These are phyloP conservation scores for Sitobion miscanthi DNA, from an alignment of 1,140 invertebrate species.

Conservation along the genomic window DNA sequence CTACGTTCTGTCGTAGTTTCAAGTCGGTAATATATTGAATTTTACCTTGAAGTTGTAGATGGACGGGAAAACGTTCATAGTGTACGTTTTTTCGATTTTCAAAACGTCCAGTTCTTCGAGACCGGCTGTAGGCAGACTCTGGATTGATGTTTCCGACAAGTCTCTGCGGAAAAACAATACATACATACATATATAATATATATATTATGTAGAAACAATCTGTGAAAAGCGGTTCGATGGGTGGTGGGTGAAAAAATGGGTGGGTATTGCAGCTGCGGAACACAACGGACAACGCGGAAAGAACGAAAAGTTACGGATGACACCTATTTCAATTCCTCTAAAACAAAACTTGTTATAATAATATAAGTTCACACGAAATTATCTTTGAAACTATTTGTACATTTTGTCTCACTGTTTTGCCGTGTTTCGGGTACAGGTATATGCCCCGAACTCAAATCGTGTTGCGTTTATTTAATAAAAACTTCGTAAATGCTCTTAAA, in stretches of 20 bases:
- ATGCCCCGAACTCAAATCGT: neutral
- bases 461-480: slow-evolving; percentile 37
- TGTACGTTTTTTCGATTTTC: slow-evolving; percentile 73
- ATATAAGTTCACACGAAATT: neutral
- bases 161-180: slow-evolving; percentile 65
- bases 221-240: neutral
- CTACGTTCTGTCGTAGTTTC: neutral
- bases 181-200: neutral
- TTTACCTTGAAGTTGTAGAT: slow-evolving; percentile 78
- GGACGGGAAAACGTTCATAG: slow-evolving; percentile 80
- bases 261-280: neutral
- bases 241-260: neutral
- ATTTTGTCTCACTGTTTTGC: neutral
- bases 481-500: slow-evolving; percentile 6
- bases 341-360: slow-evolving; percentile 34
- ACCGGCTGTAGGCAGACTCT: slow-evolving; percentile 74
- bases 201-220: neutral
- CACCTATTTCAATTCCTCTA: neutral
- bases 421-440: neutral
- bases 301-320: slow-evolving; percentile 2
- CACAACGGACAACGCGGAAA: neutral
- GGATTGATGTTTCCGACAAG: slow-evolving; percentile 77
- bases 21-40: neutral
- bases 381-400: slow-evolving; percentile 37
- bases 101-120: slow-evolving; percentile 75